Evolutionary conservation across 2,888 invertebrate species (phyloP).

Genomic region (Mythimna loreyi): DNA sequence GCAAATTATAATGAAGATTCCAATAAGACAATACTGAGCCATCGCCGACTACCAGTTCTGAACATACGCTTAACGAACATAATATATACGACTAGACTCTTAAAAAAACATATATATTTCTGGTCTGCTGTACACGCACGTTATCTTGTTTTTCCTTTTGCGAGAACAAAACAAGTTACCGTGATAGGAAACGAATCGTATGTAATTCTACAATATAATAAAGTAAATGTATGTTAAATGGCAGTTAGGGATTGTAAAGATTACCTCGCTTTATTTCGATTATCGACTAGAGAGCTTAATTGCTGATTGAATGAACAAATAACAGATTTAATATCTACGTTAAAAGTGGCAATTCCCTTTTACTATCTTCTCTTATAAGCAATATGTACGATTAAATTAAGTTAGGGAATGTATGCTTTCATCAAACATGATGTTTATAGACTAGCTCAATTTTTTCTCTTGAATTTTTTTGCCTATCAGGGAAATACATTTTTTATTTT

Average conservation of each 20-base stretch:
- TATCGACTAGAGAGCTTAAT: background rate
- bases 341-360: slow-evolving; percentile 2
- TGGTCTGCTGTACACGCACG: slow-evolving; percentile 37
- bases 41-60: slow-evolving; percentile 69
- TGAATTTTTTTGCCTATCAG: too few relatives aligned
- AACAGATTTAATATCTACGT: background rate
- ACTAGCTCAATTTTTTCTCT: background rate
- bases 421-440: background rate
- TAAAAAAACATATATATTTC: slow-evolving; percentile 53
- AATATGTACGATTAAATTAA: background rate
- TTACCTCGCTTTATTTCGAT: slow-evolving; percentile 28
- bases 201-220: slow-evolving; percentile 52
- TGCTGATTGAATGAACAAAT: slow-evolving; percentile 9
- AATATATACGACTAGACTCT: slow-evolving; percentile 39
- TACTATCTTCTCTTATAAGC: slow-evolving; percentile 4
- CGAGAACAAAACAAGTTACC: slow-evolving; percentile 56
- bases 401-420: background rate
- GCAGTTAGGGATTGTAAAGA: slow-evolving; percentile 21
- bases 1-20: slow-evolving; percentile 73
- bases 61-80: slow-evolving; percentile 57
- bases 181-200: slow-evolving; percentile 51
- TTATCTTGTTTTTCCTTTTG: slow-evolving; percentile 56
- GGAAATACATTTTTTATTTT: background rate
- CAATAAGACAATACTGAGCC: slow-evolving; percentile 74
- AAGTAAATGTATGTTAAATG: slow-evolving; percentile 37